Evolutionary conservation across 2,888 invertebrate species (phyloP).

Genomic region (Pseudococcus jackbeardsleyi): DNA sequence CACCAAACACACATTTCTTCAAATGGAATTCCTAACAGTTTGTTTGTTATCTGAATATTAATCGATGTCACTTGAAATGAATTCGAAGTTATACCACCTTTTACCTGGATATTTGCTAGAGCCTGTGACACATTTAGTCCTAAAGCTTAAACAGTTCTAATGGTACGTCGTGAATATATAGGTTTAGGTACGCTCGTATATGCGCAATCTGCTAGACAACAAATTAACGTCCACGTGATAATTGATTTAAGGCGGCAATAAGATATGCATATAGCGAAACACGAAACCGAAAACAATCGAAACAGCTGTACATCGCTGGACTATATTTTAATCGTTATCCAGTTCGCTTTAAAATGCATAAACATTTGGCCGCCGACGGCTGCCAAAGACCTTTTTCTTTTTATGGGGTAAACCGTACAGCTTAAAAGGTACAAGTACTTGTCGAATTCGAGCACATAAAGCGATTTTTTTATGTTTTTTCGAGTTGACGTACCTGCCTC

Average conservation of each 20-base stretch:
- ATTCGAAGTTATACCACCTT: conserved; percentile 47
- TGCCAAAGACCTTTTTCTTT: conserved; percentile 15
- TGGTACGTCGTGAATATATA: not conserved
- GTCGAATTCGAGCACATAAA: not conserved
- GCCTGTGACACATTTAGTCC: conserved; percentile 46
- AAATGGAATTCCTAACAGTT: conserved; percentile 61
- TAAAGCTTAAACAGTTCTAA: not conserved
- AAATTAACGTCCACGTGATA: conserved; percentile 45
- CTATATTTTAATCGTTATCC: conserved; percentile 47
- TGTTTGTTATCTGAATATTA: conserved; percentile 63
- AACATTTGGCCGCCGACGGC: not conserved
- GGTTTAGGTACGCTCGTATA: not conserved
- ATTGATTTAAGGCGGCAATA: conserved; percentile 46
- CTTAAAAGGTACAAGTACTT: not conserved
- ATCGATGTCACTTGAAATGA: conserved; percentile 63
- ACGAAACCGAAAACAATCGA: conserved; percentile 51
- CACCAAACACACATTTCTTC: conserved; percentile 59
- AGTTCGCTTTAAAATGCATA: conserved; percentile 15
- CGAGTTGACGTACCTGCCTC: not conserved
- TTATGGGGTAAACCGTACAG: conserved; percentile 1
- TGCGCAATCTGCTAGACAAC: conserved; percentile 31
- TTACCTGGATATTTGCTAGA: conserved; percentile 50
- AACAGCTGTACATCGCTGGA: conserved; percentile 43
- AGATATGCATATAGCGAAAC: conserved; percentile 33
- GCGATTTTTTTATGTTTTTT: not conserved